A percentile compares a stretch with the other conserved stretches of the same genome.
phyloP scores from a whole-genome alignment of 2,888 invertebrate genomes.

The Helleia helle region DNA sequence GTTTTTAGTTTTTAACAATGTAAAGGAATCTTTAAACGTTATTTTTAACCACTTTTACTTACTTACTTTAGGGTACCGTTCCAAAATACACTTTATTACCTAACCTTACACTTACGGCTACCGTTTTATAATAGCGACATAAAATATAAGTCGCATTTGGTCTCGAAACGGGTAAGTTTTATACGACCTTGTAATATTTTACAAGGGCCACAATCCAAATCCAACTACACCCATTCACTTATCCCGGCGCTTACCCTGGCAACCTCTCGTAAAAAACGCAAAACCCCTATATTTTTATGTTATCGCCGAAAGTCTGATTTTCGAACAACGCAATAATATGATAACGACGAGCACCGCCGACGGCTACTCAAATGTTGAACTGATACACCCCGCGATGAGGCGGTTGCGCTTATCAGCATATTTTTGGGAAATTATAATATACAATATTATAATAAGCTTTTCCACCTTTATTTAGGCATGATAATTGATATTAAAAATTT shows the following conservation, averaged over 20 bases:
- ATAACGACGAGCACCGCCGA: too few relatives aligned
- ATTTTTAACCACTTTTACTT: too few relatives aligned
- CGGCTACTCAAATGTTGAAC: too few relatives aligned
- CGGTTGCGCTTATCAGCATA: too few relatives aligned
- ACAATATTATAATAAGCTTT: neutral
- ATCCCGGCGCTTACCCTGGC: conserved; percentile 40
- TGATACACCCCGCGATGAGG: too few relatives aligned
- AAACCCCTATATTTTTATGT: conserved; percentile 67
- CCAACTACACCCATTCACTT: conserved; percentile 28
- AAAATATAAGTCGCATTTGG: conserved; percentile 7
- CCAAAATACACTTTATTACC: neutral
- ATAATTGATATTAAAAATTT: too few relatives aligned
- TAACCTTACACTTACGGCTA: conserved; percentile 2
- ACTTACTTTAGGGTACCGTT: neutral
- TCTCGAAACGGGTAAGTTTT: conserved; percentile 8
- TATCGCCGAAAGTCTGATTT: conserved; percentile 64
- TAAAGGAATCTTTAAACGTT: too few relatives aligned
- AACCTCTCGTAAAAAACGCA: conserved; percentile 57
- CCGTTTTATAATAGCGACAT: conserved; percentile 5
- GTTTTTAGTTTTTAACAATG: too few relatives aligned
- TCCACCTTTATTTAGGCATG: too few relatives aligned
- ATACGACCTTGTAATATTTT: conserved; percentile 14
- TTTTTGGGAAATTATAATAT: neutral
- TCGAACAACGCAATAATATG: too few relatives aligned
- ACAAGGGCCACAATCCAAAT: conserved; percentile 18